Evolutionary conservation across 92 coral and sea anemone species (phyloP).

Genomic region (Parazoanthus swiftii): DNA sequence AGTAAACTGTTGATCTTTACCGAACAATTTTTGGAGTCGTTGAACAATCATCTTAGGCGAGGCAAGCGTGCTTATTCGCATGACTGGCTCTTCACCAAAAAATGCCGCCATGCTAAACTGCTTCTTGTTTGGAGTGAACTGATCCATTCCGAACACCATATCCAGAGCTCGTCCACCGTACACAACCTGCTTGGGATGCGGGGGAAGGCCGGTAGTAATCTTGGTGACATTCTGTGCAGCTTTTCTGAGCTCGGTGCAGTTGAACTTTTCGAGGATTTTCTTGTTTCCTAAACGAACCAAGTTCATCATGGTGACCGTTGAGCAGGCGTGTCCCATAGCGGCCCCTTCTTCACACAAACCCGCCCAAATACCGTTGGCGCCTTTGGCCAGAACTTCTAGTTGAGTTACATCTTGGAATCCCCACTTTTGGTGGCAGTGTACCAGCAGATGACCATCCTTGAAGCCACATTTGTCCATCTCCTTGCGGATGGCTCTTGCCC

Average conservation of each 20-base stretch:
- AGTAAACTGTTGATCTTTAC: conserved; percentile 67
- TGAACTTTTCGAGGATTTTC: conserved; percentile 47
- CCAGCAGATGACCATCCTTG: conserved; percentile 48
- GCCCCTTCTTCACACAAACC: conserved; percentile 27
- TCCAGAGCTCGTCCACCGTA: conserved; percentile 50
- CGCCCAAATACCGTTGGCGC: too few species aligned
- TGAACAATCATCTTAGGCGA: conserved; percentile 56
- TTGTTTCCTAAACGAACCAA: conserved; percentile 61
- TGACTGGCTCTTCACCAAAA: conserved; percentile 38
- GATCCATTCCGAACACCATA: conserved; percentile 62
- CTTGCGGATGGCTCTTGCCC: conserved; percentile 66
- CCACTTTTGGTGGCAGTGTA: conserved; percentile 39
- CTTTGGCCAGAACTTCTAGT: conserved; percentile 14
- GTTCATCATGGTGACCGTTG: conserved; percentile 45
- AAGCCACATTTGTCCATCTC: conserved; percentile 68
- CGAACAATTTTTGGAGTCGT: conserved; percentile 58
- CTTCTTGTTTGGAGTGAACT: conserved; percentile 22
- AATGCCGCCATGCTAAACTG: conserved; percentile 55
- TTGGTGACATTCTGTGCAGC: conserved; percentile 56
- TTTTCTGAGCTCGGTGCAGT: conserved; percentile 52
- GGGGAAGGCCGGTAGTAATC: conserved; percentile 60
- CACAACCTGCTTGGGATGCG: conserved; percentile 53
- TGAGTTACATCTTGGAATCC: conserved; percentile 34
- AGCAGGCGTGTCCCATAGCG: conserved; percentile 39
- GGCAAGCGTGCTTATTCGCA: conserved; percentile 68